Conservation (phyloP, 2,797 vertebrate species). For the Monodelphis domestica region DNA sequence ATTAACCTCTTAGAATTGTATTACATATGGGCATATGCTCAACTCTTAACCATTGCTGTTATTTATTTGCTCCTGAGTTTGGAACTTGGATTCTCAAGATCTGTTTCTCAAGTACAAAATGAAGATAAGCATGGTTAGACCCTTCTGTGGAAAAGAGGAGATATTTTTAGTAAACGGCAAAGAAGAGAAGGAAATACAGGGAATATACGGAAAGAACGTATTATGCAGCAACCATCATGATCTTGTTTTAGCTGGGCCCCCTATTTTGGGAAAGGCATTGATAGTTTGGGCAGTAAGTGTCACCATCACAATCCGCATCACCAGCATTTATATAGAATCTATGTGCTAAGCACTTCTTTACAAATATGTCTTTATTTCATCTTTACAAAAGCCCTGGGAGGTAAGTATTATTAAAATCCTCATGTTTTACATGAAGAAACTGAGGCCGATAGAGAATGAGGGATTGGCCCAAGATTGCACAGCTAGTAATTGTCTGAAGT, state of each 20-base stretch:
- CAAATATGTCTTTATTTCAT: neutral
- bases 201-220: neutral
- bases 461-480: neutral
- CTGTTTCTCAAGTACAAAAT: neutral
- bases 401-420: neutral
- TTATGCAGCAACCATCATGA: neutral
- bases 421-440: neutral
- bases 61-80: too few species aligned
- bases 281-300: neutral
- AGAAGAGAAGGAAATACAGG: neutral
- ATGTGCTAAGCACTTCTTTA: neutral
- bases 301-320: too few species aligned
- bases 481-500: too few species aligned
- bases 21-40: neutral
- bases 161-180: neutral
- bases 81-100: too few species aligned
- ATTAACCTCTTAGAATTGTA: constrained; percentile 20
- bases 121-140: neutral
- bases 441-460: neutral
- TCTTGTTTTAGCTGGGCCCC: too few species aligned
- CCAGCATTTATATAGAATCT: neutral
- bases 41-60: constrained; percentile 33
- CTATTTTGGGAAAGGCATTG: neutral
- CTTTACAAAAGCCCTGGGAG: neutral
- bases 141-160: neutral